Conservation (phyloP, 2,113 vertebrate genomes). For the Epinephelus moara region DNA sequence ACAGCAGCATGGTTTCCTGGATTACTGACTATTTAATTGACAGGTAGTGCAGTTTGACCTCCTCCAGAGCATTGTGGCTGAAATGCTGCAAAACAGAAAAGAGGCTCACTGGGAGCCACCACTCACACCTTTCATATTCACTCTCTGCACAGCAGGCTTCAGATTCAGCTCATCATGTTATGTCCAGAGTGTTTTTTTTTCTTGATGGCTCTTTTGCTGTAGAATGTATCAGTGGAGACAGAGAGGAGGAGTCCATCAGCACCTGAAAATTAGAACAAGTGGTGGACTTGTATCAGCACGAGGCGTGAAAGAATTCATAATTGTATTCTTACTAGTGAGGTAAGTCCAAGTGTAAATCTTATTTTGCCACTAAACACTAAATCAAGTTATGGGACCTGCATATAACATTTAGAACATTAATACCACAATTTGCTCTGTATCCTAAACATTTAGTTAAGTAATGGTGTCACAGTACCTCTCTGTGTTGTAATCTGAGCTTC, state of each 20-base stretch:
- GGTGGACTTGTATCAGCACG: neutral
- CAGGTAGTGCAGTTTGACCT: slow-evolving; percentile 45
- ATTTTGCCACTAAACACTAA: too few species aligned
- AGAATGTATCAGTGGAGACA: neutral
- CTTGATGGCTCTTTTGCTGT: slow-evolving; percentile 18
- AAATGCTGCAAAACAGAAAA: slow-evolving; percentile 41
- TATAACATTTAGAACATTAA: too few species aligned
- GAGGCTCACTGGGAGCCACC: slow-evolving; percentile 4
- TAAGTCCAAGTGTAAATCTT: neutral
- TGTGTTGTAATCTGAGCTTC: too few species aligned
- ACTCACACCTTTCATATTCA: slow-evolving; percentile 28
- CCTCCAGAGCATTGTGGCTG: slow-evolving; percentile 39
- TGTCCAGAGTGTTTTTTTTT: neutral
- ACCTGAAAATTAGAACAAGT: neutral
- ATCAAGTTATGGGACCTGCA: too few species aligned
- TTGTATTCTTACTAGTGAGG: neutral
- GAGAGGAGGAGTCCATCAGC: neutral
- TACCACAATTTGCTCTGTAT: too few species aligned
- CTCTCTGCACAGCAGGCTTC: slow-evolving; percentile 25
- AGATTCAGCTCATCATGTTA: slow-evolving; percentile 3
- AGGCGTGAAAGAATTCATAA: neutral
- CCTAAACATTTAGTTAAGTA: too few species aligned
- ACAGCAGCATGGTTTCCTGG: slow-evolving; percentile 49
- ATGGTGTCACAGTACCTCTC: too few species aligned
- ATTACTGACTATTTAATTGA: slow-evolving; percentile 59